These are phyloP conservation scores for Podarcis siculus DNA, from an alignment of 2,797 vertebrate species.

Conservation along the genomic window DNA sequence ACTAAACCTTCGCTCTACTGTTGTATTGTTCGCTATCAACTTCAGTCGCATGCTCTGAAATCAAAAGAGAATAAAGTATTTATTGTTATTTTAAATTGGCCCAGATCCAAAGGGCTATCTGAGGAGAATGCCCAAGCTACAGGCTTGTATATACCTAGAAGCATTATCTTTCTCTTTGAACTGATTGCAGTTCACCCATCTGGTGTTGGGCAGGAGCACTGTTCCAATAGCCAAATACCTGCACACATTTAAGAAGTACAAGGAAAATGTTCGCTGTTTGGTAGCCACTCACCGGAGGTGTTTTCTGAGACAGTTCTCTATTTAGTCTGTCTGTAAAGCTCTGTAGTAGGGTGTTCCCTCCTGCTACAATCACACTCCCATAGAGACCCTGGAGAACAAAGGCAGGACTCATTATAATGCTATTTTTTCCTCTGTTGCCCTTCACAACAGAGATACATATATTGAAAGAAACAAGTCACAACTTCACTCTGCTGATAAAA, in stretches of 20 bases:
- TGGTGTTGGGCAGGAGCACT: not conserved
- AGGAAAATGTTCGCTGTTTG: conserved; percentile 7
- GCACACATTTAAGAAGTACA: not conserved
- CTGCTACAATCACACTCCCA: conserved; percentile 96
- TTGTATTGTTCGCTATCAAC: conserved; percentile 97
- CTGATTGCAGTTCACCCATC: not conserved
- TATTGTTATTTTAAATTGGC: not conserved
- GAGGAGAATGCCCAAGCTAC: not conserved
- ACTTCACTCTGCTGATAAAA: not conserved
- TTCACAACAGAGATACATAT: not conserved
- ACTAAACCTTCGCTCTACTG: conserved; percentile 95
- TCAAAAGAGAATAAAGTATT: not conserved
- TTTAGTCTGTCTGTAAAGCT: conserved; percentile 97
- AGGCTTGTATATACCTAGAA: not conserved
- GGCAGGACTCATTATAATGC: conserved; percentile 30
- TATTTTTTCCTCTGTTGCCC: not conserved
- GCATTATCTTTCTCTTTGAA: not conserved
- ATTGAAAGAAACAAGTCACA: not conserved
- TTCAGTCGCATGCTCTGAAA: conserved; percentile 97
- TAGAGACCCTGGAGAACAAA: conserved; percentile 88
- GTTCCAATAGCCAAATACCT: not conserved
- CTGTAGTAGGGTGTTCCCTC: conserved; percentile 97
- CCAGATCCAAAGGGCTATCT: not conserved
- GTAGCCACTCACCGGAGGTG: conserved; percentile 88
- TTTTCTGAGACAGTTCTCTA: conserved; percentile 98